Evolutionary conservation across 1,140 invertebrate species (phyloP), one percentile per base, ranked within the genome.

Genomic region (Drosophila varians): DNA sequence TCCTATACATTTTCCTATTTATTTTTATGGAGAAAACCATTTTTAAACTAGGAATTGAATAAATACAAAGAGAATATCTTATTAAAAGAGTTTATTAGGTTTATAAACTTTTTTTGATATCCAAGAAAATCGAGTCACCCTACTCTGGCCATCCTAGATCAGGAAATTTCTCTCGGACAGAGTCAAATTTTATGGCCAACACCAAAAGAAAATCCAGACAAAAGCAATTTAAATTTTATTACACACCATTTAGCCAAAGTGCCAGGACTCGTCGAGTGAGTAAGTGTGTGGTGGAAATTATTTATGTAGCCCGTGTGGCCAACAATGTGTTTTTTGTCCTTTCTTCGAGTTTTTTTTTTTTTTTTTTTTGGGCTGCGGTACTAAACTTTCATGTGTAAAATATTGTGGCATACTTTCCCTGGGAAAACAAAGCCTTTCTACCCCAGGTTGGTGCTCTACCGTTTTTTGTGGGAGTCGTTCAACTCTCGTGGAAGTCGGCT

Each of bases 171-270:
- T 54, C 11, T 11, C 2, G 8, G 8, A 18, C 18, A 46, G 9
- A 31, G 40, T 40, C 47, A 74, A 60, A 28, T 61, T 61, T 61
- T 61, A 64, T 34, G 28, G 56, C 42, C 42, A 47, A 38, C 43
- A 52, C 60, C 31, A 49, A 51, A 60, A 45, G 48, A 45, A 73
- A 61, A 74, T 43, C 58, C 74, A 83, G 79, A 78, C 79, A 78
- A 75, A 78, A 74, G 71, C 79, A 83, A 79, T 83, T 83, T 74
- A 78, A 84, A 66, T 84, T 83, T 83, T 83, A 83, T 83, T 83
- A 60, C 75, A 84, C 53, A 74, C 75, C 79, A 83, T 83, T 78
- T 75, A 83, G 75, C 66, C 79, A 84, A 80, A 76, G 72, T 80
- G 77, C 51, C 72, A 73, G 65, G 36, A 47, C 52, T 46, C 26